Percentiles rank a stretch among this genome's conserved stretches.
Conservation (phyloP, 2,113 vertebrate species). For the Platycercus adscitus region DNA sequence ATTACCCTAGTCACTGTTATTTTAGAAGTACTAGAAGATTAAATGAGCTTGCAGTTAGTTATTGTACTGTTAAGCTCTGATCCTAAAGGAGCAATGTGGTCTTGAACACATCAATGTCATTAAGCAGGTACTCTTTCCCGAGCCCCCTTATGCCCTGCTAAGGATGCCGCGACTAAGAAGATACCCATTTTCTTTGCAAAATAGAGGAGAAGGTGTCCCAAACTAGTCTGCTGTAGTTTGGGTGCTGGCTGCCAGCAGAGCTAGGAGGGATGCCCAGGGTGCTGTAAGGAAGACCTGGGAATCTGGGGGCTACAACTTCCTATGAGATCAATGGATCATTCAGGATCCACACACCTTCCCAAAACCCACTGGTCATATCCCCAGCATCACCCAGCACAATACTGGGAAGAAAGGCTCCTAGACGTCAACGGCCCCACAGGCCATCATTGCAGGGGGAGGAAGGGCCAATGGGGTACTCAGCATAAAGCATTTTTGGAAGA, state of each 20-base stretch:
- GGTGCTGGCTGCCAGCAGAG: not conserved
- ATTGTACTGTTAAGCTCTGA: conserved; percentile 9
- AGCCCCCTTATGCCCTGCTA: not conserved
- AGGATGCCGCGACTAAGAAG: not conserved
- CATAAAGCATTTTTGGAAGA: not conserved
- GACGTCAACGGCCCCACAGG: not conserved
- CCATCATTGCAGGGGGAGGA: not conserved
- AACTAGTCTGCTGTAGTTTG: not conserved
- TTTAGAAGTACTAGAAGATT: not conserved
- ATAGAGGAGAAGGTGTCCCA: not conserved
- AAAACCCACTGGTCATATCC: not conserved
- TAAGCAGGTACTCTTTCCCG: not conserved
- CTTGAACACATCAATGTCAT: not conserved
- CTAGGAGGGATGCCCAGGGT: not conserved
- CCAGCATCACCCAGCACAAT: not conserved
- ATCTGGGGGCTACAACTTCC: not conserved
- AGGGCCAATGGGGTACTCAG: not conserved
- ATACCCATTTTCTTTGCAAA: not conserved
- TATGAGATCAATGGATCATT: not conserved
- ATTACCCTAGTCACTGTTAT: not conserved
- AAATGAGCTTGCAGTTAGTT: not conserved
- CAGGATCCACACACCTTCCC: not conserved
- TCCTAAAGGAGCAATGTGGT: not conserved
- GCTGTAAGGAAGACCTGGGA: not conserved
- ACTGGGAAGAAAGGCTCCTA: not conserved